Conservation (phyloP, 2,888 invertebrate species). For the Stenolophus ochropezus region DNA sequence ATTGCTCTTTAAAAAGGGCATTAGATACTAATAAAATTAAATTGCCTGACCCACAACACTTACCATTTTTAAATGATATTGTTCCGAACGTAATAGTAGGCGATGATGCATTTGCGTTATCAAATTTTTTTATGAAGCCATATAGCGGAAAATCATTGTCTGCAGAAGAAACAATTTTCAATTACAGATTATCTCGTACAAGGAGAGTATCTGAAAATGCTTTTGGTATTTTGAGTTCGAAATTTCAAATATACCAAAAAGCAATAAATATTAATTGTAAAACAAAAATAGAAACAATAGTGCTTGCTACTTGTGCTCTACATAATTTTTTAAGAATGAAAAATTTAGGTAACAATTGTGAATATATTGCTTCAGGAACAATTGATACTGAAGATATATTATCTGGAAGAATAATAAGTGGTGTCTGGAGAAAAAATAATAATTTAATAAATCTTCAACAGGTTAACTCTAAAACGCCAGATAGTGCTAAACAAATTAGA, state of each 20-base stretch:
- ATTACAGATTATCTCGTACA: slow-evolving; percentile 62
- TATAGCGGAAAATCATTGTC: slow-evolving; percentile 10
- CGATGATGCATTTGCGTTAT: slow-evolving; percentile 64
- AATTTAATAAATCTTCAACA: not conserved
- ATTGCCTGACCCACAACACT: not conserved
- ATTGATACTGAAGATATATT: not conserved
- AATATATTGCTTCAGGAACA: not conserved
- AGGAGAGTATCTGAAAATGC: slow-evolving; percentile 64
- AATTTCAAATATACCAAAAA: slow-evolving; percentile 63
- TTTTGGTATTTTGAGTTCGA: slow-evolving; percentile 62
- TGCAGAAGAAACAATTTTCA: slow-evolving; percentile 60
- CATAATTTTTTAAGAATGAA: not conserved
- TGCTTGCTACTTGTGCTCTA: slow-evolving; percentile 4
- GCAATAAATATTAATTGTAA: slow-evolving; percentile 8
- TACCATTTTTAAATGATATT: not conserved
- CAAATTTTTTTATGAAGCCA: slow-evolving; percentile 62
- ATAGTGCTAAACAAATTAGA: not conserved
- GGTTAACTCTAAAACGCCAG: not conserved
- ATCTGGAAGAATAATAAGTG: not conserved
- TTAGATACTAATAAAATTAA: not conserved
- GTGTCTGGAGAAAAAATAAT: not conserved
- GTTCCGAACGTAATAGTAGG: slow-evolving; percentile 53
- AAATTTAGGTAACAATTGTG: not conserved
- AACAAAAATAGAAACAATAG: slow-evolving; percentile 37
- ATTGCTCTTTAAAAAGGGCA: not conserved